Evolutionary conservation across 2,113 vertebrate genomes (phyloP).

Genomic region (Phrynocephalus versicolor): DNA sequence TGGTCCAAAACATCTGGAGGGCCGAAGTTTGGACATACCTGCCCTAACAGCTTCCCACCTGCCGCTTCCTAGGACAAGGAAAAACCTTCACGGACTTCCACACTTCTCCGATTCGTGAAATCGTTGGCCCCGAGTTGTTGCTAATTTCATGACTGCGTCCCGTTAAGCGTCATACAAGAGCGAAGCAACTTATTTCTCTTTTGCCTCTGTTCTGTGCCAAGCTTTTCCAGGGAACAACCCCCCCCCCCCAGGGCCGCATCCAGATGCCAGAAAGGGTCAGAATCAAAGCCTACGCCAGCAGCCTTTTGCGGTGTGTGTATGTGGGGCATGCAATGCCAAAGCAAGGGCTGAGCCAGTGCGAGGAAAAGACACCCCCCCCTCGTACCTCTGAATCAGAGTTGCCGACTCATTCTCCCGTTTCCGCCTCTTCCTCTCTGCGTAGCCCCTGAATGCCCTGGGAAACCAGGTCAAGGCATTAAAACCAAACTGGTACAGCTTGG

Average conservation of each 20-base stretch:
- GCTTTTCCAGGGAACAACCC: not conserved
- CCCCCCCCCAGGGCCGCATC: too few species aligned
- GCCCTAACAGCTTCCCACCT: too few species aligned
- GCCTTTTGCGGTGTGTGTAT: slow-evolving; percentile 14
- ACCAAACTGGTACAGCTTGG: slow-evolving; percentile 57
- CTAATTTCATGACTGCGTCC: not conserved
- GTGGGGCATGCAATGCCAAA: slow-evolving; percentile 59
- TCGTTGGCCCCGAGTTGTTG: not conserved
- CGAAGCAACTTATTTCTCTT: not conserved
- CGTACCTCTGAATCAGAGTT: slow-evolving; percentile 93
- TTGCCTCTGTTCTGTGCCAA: not conserved
- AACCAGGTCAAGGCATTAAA: slow-evolving; percentile 79
- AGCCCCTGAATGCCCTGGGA: slow-evolving; percentile 95
- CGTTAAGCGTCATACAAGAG: slow-evolving; percentile 47
- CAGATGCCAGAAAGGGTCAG: not conserved
- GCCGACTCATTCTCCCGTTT: slow-evolving; percentile 92
- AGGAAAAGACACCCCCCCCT: slow-evolving; percentile 67
- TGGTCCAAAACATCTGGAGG: too few species aligned
- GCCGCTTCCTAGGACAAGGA: too few species aligned
- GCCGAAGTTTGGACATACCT: too few species aligned
- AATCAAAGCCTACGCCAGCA: not conserved
- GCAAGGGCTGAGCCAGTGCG: slow-evolving; percentile 60
- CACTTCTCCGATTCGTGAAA: too few species aligned
- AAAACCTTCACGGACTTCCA: too few species aligned
- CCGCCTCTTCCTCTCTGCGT: slow-evolving; percentile 95